A percentile compares a stretch with the other conserved stretches of the same genome.
Conservation (phyloP, 2,888 invertebrate genomes). For the Spatulosminthurus flaviceps region DNA sequence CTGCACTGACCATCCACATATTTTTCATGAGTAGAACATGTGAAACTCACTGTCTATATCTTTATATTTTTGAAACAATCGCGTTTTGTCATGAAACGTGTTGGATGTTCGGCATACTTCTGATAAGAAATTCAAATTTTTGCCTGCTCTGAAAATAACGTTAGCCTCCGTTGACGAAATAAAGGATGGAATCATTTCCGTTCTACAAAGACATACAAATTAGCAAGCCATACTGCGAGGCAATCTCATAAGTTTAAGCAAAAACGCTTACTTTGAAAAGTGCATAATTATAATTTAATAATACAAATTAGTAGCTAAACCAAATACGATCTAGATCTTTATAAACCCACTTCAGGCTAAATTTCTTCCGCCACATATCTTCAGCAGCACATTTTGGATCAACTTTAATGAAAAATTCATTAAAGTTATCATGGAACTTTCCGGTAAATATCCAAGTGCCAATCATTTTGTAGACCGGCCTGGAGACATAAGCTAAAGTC, state of each 20-base stretch:
- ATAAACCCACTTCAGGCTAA: constrained; percentile 35
- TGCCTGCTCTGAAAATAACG: constrained; percentile 44
- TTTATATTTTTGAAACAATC: constrained; percentile 34
- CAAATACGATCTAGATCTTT: background rate
- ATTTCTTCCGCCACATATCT: constrained; percentile 46
- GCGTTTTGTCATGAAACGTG: constrained; percentile 1
- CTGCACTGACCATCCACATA: too few relatives aligned
- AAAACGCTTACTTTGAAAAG: too few relatives aligned
- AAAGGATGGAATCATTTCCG: constrained; percentile 37
- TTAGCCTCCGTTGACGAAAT: constrained; percentile 25
- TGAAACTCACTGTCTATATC: constrained; percentile 37
- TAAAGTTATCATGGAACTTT: constrained; percentile 36
- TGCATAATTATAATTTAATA: too few relatives aligned
- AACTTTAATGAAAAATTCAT: constrained; percentile 40
- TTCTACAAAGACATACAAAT: background rate
- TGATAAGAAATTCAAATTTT: constrained; percentile 43
- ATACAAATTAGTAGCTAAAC: too few relatives aligned
- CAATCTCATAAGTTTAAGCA: too few relatives aligned
- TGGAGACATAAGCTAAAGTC: constrained; percentile 27
- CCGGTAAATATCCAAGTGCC: constrained; percentile 44
- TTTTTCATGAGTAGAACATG: too few relatives aligned
- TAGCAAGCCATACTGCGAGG: too few relatives aligned
- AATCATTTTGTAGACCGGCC: constrained; percentile 42
- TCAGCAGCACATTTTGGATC: constrained; percentile 19
- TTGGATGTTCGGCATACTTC: constrained; percentile 29